These are phyloP conservation scores for Achroia grisella DNA, from an alignment of 1,140 invertebrate species.

Conservation along the genomic window DNA sequence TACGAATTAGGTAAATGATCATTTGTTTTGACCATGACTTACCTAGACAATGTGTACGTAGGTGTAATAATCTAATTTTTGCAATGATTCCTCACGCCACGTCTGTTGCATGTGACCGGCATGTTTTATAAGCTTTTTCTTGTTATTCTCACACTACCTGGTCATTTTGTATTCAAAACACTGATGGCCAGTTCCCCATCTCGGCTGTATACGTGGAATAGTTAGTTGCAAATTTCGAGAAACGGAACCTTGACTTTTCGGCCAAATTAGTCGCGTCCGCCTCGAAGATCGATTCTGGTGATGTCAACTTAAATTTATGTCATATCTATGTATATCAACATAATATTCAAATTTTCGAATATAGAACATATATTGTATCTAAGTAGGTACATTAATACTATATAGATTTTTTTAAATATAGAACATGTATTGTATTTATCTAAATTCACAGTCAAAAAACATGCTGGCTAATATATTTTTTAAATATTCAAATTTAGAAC, in stretches of 20 bases:
- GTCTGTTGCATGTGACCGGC: constrained; percentile 22
- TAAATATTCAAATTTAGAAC: too few relatives aligned
- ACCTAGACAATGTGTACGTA: not conserved
- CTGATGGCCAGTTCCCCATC: constrained; percentile 21
- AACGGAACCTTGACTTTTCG: constrained; percentile 35
- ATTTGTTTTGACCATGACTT: not conserved
- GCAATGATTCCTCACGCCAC: constrained; percentile 12
- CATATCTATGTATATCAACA: too few relatives aligned
- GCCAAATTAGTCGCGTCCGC: constrained; percentile 32
- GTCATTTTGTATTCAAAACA: constrained; percentile 31
- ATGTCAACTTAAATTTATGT: constrained; percentile 22
- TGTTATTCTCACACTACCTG: constrained; percentile 44
- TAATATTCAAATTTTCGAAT: too few relatives aligned
- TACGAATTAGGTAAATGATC: too few relatives aligned
- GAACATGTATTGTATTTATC: too few relatives aligned
- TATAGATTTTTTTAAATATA: too few relatives aligned
- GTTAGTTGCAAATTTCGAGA: constrained; percentile 37
- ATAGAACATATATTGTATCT: too few relatives aligned
- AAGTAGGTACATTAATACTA: too few relatives aligned
- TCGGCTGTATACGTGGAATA: constrained; percentile 36
- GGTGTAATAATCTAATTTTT: constrained; percentile 27
- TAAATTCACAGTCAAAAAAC: too few relatives aligned
- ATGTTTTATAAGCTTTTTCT: constrained; percentile 26
- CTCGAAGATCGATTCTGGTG: constrained; percentile 43
- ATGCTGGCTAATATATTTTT: too few relatives aligned